phyloP scores from a whole-genome alignment of 2,797 vertebrate species.

The Poeciliopsis turneri region DNA sequence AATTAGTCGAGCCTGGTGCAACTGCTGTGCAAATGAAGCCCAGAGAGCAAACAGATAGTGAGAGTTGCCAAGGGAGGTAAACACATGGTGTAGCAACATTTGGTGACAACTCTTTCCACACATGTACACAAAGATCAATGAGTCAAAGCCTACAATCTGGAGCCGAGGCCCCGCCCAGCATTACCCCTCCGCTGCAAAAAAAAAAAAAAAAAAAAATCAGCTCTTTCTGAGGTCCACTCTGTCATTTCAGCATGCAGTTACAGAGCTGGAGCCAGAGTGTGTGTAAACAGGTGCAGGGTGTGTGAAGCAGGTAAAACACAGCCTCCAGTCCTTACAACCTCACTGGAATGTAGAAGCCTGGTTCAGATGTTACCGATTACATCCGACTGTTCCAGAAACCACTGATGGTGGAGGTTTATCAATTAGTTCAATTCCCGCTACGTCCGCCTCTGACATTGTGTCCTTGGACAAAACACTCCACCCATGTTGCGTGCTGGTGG shows the following conservation, averaged over 20 bases:
- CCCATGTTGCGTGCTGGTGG: no score
- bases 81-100: slow-evolving; percentile 59
- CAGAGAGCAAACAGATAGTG: slow-evolving; percentile 61
- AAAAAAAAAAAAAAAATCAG: no score
- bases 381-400: neutral
- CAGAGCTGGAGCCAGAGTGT: neutral
- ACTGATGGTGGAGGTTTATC: no score
- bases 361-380: neutral
- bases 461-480: no score
- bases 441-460: no score
- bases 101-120: slow-evolving; percentile 56
- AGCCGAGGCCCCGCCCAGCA: slow-evolving; percentile 62
- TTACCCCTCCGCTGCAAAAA: slow-evolving; percentile 27
- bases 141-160: slow-evolving; percentile 69
- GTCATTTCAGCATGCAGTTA: neutral
- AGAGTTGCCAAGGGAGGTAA: slow-evolving; percentile 65
- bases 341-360: neutral
- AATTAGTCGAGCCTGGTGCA: no score
- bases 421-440: no score
- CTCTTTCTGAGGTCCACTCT: neutral
- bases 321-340: neutral
- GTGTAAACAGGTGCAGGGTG: slow-evolving; percentile 12
- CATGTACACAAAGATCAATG: slow-evolving; percentile 30
- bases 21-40: neutral
- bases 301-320: neutral